Evolutionary conservation across 1,140 invertebrate genomes (phyloP).

Genomic region (Tetragnatha versicolor): DNA sequence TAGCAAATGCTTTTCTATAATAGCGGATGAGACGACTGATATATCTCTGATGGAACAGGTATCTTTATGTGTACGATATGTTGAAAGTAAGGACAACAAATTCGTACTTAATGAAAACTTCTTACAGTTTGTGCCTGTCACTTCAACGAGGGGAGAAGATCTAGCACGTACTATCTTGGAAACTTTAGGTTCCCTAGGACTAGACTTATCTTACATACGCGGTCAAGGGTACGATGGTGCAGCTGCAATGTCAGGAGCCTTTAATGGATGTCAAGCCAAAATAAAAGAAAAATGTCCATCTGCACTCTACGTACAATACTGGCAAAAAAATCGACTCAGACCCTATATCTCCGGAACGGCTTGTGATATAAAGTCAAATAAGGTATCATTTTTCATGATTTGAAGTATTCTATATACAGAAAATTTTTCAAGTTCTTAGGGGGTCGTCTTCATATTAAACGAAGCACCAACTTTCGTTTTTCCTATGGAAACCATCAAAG

Average conservation of each 20-base stretch:
- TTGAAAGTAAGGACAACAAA: conserved; percentile 8
- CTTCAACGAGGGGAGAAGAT: neutral
- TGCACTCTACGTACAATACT: conserved; percentile 54
- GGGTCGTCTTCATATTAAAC: too few relatives aligned
- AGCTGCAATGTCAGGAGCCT: conserved; percentile 58
- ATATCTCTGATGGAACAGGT: neutral
- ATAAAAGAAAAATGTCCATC: neutral
- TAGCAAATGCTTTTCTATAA: conserved; percentile 1
- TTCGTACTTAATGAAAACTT: neutral
- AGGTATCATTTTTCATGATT: too few relatives aligned
- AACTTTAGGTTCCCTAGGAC: conserved; percentile 1
- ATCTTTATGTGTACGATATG: conserved; percentile 12
- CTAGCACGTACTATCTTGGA: neutral
- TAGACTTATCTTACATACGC: conserved; percentile 3
- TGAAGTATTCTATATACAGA: too few relatives aligned
- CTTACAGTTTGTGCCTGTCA: neutral
- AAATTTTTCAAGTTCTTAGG: too few relatives aligned
- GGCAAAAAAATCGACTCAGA: too few relatives aligned
- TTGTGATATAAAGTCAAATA: too few relatives aligned
- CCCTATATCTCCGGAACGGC: too few relatives aligned
- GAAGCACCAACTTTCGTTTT: too few relatives aligned
- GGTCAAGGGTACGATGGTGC: conserved; percentile 59
- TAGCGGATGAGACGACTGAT: neutral
- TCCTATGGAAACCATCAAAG: too few relatives aligned
- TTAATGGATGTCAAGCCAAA: conserved; percentile 51